Evolutionary conservation across 2,888 invertebrate species (phyloP).

Genomic region (Mesodorylaimus sp.): DNA sequence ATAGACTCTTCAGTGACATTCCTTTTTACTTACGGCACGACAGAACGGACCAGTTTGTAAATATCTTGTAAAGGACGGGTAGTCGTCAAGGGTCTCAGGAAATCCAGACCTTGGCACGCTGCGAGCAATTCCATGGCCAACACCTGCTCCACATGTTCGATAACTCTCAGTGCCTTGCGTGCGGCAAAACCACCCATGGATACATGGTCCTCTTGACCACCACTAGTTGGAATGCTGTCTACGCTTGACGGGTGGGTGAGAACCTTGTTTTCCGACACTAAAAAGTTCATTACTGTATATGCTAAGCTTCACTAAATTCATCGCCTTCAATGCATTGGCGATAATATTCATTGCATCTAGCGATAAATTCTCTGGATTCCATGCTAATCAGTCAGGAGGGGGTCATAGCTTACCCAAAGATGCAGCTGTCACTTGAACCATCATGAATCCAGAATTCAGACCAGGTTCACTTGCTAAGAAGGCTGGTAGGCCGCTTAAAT

Average conservation of each 20-base stretch:
- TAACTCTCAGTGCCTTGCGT: slow-evolving; percentile 42
- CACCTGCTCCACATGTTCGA: slow-evolving; percentile 40
- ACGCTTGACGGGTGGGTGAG: slow-evolving; percentile 48
- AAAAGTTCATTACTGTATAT: slow-evolving; percentile 6
- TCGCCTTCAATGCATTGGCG: too few species aligned
- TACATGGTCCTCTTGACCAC: slow-evolving; percentile 50
- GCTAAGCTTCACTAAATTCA: too few species aligned
- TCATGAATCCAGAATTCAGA: slow-evolving; percentile 50
- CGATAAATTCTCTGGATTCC: too few species aligned
- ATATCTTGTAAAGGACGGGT: slow-evolving; percentile 46
- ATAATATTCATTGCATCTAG: too few species aligned
- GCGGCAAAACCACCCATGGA: slow-evolving; percentile 51
- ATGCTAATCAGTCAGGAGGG: too few species aligned
- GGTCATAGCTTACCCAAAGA: slow-evolving; percentile 42
- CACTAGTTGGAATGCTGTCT: slow-evolving; percentile 47
- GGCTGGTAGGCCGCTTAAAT: slow-evolving; percentile 46
- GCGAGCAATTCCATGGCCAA: slow-evolving; percentile 47
- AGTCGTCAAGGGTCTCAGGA: slow-evolving; percentile 44
- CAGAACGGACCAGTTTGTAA: slow-evolving; percentile 41
- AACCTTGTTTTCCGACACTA: slow-evolving; percentile 50
- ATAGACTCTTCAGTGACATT: neutral
- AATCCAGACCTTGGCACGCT: slow-evolving; percentile 49
- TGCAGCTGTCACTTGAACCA: slow-evolving; percentile 48
- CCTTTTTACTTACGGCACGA: slow-evolving; percentile 33
- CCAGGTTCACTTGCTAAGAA: slow-evolving; percentile 48